Conservation (phyloP, 2,113 vertebrate genomes). For the Odocoileus hemionus region DNA sequence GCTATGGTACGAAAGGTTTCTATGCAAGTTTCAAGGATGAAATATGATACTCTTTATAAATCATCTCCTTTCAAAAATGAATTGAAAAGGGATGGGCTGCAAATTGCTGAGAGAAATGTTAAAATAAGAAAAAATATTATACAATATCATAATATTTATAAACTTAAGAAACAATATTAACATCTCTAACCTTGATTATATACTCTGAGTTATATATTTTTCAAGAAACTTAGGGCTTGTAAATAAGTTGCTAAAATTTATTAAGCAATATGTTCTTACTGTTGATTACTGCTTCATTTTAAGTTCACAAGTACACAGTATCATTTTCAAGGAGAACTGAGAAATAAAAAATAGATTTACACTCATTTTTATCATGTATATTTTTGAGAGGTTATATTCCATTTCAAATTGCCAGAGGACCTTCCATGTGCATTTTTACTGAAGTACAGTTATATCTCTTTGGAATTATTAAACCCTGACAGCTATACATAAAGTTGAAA, state of each 20-base stretch:
- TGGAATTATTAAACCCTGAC: constrained; percentile 75
- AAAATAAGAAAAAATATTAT: constrained; percentile 40
- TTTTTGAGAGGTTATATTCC: constrained; percentile 59
- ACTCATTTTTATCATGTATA: constrained; percentile 52
- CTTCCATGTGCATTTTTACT: constrained; percentile 58
- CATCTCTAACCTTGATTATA: not conserved
- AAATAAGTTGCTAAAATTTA: constrained; percentile 19
- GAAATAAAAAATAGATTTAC: constrained; percentile 58
- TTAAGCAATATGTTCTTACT: not conserved
- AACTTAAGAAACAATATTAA: not conserved
- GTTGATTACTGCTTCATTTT: not conserved
- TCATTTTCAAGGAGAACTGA: constrained; percentile 54
- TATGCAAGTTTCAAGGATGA: constrained; percentile 25
- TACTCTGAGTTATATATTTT: constrained; percentile 10
- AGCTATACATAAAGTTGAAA: constrained; percentile 77
- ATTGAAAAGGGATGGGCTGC: constrained; percentile 21
- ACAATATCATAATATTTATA: not conserved
- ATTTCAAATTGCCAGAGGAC: constrained; percentile 69
- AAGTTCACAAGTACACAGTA: not conserved
- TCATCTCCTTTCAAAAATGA: constrained; percentile 49
- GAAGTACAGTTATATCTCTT: constrained; percentile 49
- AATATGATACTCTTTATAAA: not conserved
- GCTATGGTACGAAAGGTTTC: not conserved
- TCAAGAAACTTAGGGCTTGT: not conserved
- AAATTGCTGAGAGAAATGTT: constrained; percentile 31